Evolutionary conservation across 1,140 invertebrate species (phyloP), one percentile per base, ranked within the genome.

Genomic region (Hylyphantes graminicola): DNA sequence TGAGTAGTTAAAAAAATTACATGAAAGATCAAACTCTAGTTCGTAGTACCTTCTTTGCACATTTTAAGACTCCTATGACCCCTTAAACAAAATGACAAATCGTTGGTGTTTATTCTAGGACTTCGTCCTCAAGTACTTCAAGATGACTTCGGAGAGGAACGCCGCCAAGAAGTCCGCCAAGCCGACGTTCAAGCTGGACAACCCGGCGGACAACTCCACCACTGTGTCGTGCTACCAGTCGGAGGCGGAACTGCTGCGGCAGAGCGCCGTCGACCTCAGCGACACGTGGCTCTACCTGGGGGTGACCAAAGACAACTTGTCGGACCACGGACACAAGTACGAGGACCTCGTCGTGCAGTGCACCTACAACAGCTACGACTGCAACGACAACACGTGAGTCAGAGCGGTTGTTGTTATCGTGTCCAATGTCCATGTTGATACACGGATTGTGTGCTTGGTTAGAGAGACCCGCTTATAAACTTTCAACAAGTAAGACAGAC

Each of bases 281-380:
- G 86, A 87, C 70, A 86, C 85, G 10, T 87, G 86, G 86, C 74
- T 87, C n/a, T 86, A 68, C 53, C 63, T 88, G 19, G 78, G 70
- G 0, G 78, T 86, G 2, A 88, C 87, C 3, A 86, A 86, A 13
- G 80, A 87, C 64, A 84, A 87, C 19, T 64, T 88, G 2, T 85
- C 59, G 0, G 72, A 85, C 15, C 87, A 82, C 54, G 87, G 87
- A 9, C 83, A 87, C 21, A 79, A 80, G 35, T 80, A 85, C 1
- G 76, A 84, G 61, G 87, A 88, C 64, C 80, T 88, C 12, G 83
- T 87, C 15, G 73, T 87, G 9, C 85, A 86, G 19, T 87, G 87
- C 57, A 87, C 86, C 13, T 87, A 80, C 21, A 86, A 87, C 51
- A 70, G 81, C 13, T 86, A 78, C 17, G 79, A 87, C 13, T 87